Evolutionary conservation across 2,888 invertebrate genomes (phyloP), one percentile per base, ranked within the genome.

Genomic region (Rhingia rostrata): DNA sequence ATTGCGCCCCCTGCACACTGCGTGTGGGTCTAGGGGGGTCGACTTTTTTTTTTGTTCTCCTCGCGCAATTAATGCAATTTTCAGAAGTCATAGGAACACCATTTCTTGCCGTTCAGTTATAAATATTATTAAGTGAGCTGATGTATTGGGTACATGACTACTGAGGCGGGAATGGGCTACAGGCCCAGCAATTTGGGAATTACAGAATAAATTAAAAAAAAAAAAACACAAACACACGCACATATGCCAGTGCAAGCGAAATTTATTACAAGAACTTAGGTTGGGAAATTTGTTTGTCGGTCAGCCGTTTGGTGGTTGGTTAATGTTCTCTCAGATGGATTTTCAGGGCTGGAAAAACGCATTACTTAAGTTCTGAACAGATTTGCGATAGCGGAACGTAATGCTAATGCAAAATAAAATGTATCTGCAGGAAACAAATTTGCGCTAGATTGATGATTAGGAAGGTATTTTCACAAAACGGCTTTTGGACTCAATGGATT

Each of bases 41-140:
- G 45, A 9, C 5, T 12, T 6, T 1, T 43, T 35, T 43, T 49
- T 61, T 58, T 70, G 70, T 70, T 78, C 63, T 63, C 9, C 47
- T n/a, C 53, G 32, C 66, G 69, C 74, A 69, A 81, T 81, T 81
- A 74, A 81, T 81, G 81, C 74, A 81, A 74, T 69, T 81, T 69
- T 61, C 74, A 22, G 56, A 47, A 73, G 79, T 83, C 74, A 79
- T 83, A 79, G 64, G 12, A 74, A 79, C 61, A 79, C 69, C 66
- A 66, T 60, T 49, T 78, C 67, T 49, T 22, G 22, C 33, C 49
- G 32, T 37, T 67, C 37, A 51, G 32, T 53, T 77, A 35, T 77
- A 70, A 60, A 70, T 66, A 64, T 47, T 63, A 75, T 61, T 64
- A 51, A 43, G 67, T 61, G 60, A 67, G 22, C 75, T 60, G 75